Evolutionary conservation across 2,888 invertebrate genomes (phyloP).

Genomic region (Trisateles emortualis): DNA sequence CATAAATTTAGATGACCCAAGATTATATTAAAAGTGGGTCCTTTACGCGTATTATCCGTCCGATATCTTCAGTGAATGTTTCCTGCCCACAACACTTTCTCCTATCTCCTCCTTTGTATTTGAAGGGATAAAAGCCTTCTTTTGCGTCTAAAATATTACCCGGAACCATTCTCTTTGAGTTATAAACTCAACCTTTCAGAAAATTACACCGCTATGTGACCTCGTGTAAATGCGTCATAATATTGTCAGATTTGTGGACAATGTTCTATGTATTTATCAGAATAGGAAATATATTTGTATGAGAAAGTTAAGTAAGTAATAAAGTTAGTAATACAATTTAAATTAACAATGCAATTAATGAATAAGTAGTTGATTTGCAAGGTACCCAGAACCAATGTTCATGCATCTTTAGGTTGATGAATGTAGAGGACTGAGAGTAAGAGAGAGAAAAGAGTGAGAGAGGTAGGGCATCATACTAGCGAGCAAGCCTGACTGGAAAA

Average conservation of each 20-base stretch:
- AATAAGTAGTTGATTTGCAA: no score
- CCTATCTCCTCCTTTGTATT: background rate
- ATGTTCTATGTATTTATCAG: background rate
- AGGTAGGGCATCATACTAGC: no score
- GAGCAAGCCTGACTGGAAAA: no score
- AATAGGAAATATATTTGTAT: no score
- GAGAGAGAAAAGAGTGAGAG: no score
- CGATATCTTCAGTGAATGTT: conserved; percentile 3
- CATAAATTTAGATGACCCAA: background rate
- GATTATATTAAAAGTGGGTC: background rate
- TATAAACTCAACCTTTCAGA: conserved; percentile 20
- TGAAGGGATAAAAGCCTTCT: conserved; percentile 9
- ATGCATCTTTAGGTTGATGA: no score
- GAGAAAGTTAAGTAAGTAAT: no score
- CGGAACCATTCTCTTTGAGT: conserved; percentile 38
- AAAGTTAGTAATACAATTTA: no score
- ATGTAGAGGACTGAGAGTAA: no score
- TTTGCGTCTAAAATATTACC: conserved; percentile 12
- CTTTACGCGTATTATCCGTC: conserved; percentile 2
- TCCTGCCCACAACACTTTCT: background rate
- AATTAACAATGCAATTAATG: no score
- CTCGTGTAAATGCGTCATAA: conserved; percentile 15
- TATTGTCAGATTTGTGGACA: background rate
- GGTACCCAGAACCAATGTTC: no score
- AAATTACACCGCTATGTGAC: conserved; percentile 19